Base-by-base conservation (phyloP, 1,140 invertebrate genomes). In the Atta texana region DNA sequence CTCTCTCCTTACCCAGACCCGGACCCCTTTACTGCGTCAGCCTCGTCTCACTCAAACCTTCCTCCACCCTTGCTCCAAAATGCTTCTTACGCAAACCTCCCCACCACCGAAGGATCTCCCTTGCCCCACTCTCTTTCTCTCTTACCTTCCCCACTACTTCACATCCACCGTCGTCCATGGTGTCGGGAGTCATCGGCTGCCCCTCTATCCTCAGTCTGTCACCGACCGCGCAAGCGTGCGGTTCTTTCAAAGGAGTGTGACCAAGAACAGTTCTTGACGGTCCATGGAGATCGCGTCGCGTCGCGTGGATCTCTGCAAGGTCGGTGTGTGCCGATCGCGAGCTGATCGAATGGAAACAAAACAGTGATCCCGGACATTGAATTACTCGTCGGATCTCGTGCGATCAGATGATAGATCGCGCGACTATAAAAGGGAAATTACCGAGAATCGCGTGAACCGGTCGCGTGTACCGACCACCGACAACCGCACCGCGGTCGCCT, bases 211-310 rank as follows among this genome's bases (percentile, higher is more conserved):
- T 94, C 92, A 94, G 94, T 94, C 92, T 91, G 89, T 91, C 91
- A 92, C 89, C 88, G 94, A 93, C 88, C 92, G 94, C 93, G 93
- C 92, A 93, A 93, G 93, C 93, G 94, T 94, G 90, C 92, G 92
- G 88, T 80, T 89, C 90, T 61, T 31, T 18, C 14, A 8, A 16
- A 34, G 34, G 18, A n/a, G 49, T 6, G 10, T 14, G 78, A 59
- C 53, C 18, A 34, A 14, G 39, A 61, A 51, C 16, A 21, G n/a
- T 49, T 21, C 18, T 21, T 28, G 57, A 72, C 44, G 59, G 44
- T 81, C 64, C 63, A 49, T 76, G 63, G 21, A 16, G 7, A 44
- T 64, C 39, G 28, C 49, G 61, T 21, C 64, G 57, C 68, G 66
- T 69, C 66, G 68, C 68, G 68, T 82, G 68, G 55, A 18, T 74